Evolutionary conservation across 2,888 invertebrate genomes (phyloP).

Genomic region (Ennomos quercinarius): DNA sequence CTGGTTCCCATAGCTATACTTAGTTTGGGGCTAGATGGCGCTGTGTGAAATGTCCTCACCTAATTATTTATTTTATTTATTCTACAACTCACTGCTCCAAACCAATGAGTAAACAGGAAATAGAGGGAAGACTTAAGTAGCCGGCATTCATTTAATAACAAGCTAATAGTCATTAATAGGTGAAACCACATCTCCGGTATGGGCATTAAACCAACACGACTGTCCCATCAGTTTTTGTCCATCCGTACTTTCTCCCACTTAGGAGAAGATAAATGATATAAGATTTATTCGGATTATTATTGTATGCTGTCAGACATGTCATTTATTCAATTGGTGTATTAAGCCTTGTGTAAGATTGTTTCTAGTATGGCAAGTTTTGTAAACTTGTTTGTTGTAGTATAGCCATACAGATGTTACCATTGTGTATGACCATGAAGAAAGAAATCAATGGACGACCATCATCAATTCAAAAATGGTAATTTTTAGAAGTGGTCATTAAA

Average conservation of each 20-base stretch:
- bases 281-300: constrained; percentile 34
- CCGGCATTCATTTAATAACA: constrained; percentile 71
- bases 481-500: too few relatives aligned
- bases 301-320: constrained; percentile 27
- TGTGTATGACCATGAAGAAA: too few relatives aligned
- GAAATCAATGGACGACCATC: too few relatives aligned
- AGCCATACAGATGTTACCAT: too few relatives aligned
- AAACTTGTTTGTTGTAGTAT: constrained; percentile 5
- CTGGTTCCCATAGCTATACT: too few relatives aligned
- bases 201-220: constrained; percentile 24
- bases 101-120: constrained; percentile 61
- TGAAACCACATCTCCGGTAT: constrained; percentile 67
- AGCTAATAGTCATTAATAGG: constrained; percentile 76
- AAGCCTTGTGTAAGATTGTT: constrained; percentile 3
- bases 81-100: background rate
- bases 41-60: too few relatives aligned
- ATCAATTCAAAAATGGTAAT: too few relatives aligned
- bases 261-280: constrained; percentile 35
- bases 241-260: constrained; percentile 49
- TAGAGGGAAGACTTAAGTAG: constrained; percentile 43
- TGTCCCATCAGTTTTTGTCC: constrained; percentile 44
- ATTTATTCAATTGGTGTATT: constrained; percentile 32
- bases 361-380: constrained; percentile 6
- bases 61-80: too few relatives aligned
- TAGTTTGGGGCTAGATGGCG: too few relatives aligned